Base-by-base conservation (phyloP, 2,113 vertebrate species). In the Callithrix jacchus region DNA sequence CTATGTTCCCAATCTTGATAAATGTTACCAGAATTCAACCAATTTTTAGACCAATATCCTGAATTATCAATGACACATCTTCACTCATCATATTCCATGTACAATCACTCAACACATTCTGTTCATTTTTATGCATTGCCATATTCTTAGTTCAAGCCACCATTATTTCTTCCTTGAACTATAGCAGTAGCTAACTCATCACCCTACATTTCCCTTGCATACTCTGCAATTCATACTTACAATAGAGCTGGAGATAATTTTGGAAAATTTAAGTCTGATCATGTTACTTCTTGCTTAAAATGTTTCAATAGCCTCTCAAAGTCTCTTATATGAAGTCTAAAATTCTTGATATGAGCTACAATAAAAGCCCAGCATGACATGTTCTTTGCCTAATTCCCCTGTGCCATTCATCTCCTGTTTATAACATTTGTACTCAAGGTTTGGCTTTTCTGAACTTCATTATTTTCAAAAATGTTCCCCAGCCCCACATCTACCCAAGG, bases 201-300 rank as follows among this genome's bases (percentile, higher is more conserved):
- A 64, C 7, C 58, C 20, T 23, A 40, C 35, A 66, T 91, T 92
- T 88, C 25, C 81, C 45, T 77, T 90, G 23, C 27, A 73, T 37
- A 42, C 11, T 56, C 27, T 91, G 27, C 20, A 94, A 42, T 74
- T 95, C 56, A 85, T 95, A 80, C 14, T 61, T 5, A 82, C 14
- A 45, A 83, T 81, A 82, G 40, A 79, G n/a, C 20, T 89, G 10
- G 73, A 70, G 49, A 64, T 5, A 73, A 42, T 82, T 97, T 93
- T 66, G 79, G 32, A 96, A 96, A 94, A 70, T 92, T 93, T 21
- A 89, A 91, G 89, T 64, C 37, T 40, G 25, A 27, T 87, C 21
- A 17, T 92, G 23, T 80, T 90, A 89, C 13, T 8, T 20, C 42
- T 93, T 91, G 56, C 66, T 82, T 86, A 73, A 91, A 85, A 42